A percentile compares a stretch with the other conserved stretches of the same genome.
These are phyloP conservation scores for Troilus luridus DNA, from an alignment of 2,888 invertebrate genomes.

Conservation along the genomic window DNA sequence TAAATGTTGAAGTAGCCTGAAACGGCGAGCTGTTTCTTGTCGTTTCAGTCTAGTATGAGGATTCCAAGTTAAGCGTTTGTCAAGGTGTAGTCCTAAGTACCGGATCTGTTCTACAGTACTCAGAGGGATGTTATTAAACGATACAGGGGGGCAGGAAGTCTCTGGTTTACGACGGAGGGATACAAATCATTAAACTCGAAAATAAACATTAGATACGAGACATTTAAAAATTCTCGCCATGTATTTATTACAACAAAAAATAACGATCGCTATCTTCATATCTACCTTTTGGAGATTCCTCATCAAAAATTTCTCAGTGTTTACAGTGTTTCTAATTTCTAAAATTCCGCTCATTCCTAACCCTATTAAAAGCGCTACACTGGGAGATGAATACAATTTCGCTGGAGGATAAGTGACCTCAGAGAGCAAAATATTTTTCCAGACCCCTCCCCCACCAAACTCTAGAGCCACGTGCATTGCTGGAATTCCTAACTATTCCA, in stretches of 20 bases:
- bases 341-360: conserved; percentile 17
- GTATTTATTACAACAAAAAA: neutral
- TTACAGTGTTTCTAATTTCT: conserved; percentile 38
- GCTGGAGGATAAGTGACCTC: conserved; percentile 17
- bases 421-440: conserved; percentile 42
- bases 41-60: too few relatives aligned
- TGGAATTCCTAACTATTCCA: conserved; percentile 44
- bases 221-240: neutral
- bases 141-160: too few relatives aligned
- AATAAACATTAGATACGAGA: neutral
- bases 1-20: too few relatives aligned
- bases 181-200: too few relatives aligned
- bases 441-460: neutral
- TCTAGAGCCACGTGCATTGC: conserved; percentile 42
- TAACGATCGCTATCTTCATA: neutral
- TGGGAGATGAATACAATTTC: conserved; percentile 13
- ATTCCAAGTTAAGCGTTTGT: too few relatives aligned
- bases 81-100: too few relatives aligned
- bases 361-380: conserved; percentile 19
- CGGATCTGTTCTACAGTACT: too few relatives aligned
- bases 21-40: too few relatives aligned
- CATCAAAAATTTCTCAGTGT: conserved; percentile 3
- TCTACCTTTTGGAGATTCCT: neutral
- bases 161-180: too few relatives aligned
- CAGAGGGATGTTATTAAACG: too few relatives aligned